These are phyloP conservation scores for Hippocampus zosterae DNA, from an alignment of 2,113 vertebrate genomes.

Conservation along the genomic window DNA sequence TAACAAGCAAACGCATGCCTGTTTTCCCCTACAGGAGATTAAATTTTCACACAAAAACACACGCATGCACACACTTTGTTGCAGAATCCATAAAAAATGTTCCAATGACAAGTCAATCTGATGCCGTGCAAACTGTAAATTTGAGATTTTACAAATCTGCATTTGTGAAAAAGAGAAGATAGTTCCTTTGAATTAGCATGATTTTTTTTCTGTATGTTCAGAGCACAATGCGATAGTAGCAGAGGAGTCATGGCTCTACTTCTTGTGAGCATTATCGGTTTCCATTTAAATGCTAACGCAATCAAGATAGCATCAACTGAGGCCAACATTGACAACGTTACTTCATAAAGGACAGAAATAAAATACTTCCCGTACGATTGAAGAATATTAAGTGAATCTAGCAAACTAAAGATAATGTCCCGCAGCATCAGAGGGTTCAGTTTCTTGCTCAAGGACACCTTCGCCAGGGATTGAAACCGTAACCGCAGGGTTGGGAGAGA, in stretches of 20 bases:
- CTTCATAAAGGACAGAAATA: background rate
- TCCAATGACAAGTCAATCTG: background rate
- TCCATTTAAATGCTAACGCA: background rate
- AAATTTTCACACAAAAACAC: conserved; percentile 29
- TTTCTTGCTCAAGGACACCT: too few species aligned
- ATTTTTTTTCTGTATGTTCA: background rate
- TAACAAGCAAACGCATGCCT: conserved; percentile 74
- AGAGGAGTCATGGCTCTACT: background rate
- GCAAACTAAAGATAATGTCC: background rate
- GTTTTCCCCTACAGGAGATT: conserved; percentile 42
- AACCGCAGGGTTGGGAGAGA: too few species aligned
- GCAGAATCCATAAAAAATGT: background rate
- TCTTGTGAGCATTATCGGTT: background rate
- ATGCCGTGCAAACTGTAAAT: conserved; percentile 1
- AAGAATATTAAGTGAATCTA: background rate
- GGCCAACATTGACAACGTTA: background rate
- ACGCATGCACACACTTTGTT: conserved; percentile 1
- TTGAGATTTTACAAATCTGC: background rate
- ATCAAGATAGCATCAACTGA: background rate
- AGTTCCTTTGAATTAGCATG: background rate
- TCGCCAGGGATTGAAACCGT: too few species aligned
- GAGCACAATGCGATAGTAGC: background rate
- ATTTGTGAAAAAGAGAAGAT: background rate
- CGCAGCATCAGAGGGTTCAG: too few species aligned
- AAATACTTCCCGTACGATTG: background rate